Base-by-base conservation (phyloP, 2,113 vertebrate genomes). In the Aleadryas rufinucha region DNA sequence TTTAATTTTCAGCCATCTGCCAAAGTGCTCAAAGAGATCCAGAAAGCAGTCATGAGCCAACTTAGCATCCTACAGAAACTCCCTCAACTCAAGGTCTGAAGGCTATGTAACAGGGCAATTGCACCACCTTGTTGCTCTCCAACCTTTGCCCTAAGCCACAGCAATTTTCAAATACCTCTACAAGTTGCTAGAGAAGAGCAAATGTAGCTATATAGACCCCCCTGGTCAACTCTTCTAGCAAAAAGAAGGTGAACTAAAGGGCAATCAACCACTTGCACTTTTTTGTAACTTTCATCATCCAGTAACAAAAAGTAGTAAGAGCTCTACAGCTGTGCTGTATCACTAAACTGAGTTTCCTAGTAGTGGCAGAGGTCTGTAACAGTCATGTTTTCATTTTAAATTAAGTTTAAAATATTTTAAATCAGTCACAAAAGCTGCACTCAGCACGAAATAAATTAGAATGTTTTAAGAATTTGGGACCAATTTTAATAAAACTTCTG, bases 381-480 rank as follows among this genome's bases (percentile, higher is more conserved):
- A 86, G 41, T 65, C 2, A 1, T 81, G 37, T 88, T 97, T 95
- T 81, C 77, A 72, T 68, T 88, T 84, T 60, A 81, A 89, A 75
- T 78, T 61, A 87, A 66, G 16, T 83, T 96, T 60, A 76, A 89
- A 79, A 85, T 92, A 94, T 66, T 94, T 95, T 54, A 75, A 31
- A 84, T 92, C 47, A 72, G 54, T 89, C 90, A 79, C n/a, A 22
- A 78, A 93, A 84, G 33, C 33, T 68, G 76, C 53, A 77, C 53
- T 93, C 79, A 76, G 74, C 78, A 68, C 21, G 10, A 93, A 88
- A 92, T 64, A 95, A 91, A 93, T 89, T 52, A 70, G 11, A 90
- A 81, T 63, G 66, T 56, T 88, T 87, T 77, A 85, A 70, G 79
- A 92, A 87, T 75, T 90, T 82, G 57, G 54, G 83, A 64, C 54